A percentile compares a stretch with the other conserved stretches of the same genome.
Evolutionary conservation across 2,797 vertebrate species (phyloP).

Genomic region (Australoheros facetus): DNA sequence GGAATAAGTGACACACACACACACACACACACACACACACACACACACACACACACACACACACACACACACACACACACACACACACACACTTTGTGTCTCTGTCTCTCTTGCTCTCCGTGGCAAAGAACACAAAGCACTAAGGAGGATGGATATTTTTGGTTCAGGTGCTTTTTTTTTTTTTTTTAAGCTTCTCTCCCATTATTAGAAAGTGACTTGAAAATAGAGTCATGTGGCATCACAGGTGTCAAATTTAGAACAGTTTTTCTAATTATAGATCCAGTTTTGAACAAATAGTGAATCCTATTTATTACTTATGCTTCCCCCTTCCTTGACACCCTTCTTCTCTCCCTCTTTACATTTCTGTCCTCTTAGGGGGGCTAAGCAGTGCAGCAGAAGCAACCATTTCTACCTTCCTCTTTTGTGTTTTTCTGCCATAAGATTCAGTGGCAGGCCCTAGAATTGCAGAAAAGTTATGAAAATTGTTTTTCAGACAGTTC

Average conservation of each 20-base stretch:
- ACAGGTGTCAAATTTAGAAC: conserved; percentile 11
- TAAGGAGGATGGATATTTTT: conserved; percentile 57
- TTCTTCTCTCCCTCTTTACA: background rate
- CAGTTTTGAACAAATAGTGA: conserved; percentile 1
- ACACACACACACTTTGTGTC: background rate
- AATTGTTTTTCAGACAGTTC: background rate
- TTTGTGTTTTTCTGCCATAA: background rate
- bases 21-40: background rate
- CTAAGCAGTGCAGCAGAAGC: background rate
- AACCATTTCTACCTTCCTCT: background rate
- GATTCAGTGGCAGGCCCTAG: background rate
- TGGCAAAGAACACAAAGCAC: conserved; percentile 16
- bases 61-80: background rate
- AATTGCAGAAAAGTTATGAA: background rate
- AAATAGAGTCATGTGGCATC: conserved; percentile 13
- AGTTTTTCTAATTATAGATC: conserved; percentile 21
- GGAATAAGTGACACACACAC: conserved; percentile 8
- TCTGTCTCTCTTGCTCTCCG: background rate
- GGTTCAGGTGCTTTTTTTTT: conserved; percentile 35
- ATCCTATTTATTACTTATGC: background rate
- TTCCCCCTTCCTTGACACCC: background rate
- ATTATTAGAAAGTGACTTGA: conserved; percentile 38
- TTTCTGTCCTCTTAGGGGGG: background rate
- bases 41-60: too few species aligned
- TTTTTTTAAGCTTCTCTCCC: conserved; percentile 7